Conservation (phyloP, 2,113 vertebrate genomes). For the Seriola rivoliana region DNA sequence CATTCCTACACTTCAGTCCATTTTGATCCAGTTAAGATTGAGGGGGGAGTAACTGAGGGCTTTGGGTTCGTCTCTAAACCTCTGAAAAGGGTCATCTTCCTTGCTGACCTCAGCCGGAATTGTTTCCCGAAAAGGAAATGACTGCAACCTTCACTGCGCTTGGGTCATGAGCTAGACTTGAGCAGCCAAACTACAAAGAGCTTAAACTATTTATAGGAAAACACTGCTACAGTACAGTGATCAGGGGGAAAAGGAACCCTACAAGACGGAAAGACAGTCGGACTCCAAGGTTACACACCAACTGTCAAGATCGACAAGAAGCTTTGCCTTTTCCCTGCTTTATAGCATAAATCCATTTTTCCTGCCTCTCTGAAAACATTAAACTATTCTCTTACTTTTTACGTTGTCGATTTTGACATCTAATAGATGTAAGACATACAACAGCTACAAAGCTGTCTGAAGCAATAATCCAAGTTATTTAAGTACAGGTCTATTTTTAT, state of each 20-base stretch:
- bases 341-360: slow-evolving; percentile 57
- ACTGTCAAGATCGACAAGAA: slow-evolving; percentile 67
- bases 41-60: slow-evolving; percentile 45
- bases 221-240: slow-evolving; percentile 78
- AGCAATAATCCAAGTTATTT: slow-evolving; percentile 34
- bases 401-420: slow-evolving; percentile 55
- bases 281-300: slow-evolving; percentile 65
- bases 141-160: slow-evolving; percentile 73
- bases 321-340: slow-evolving; percentile 47
- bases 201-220: slow-evolving; percentile 87
- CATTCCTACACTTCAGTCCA: slow-evolving; percentile 35
- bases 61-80: slow-evolving; percentile 72
- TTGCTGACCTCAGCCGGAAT: slow-evolving; percentile 67
- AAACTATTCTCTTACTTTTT: slow-evolving; percentile 62
- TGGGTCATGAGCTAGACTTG: slow-evolving; percentile 69
- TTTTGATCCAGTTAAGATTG: slow-evolving; percentile 32
- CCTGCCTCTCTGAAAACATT: slow-evolving; percentile 50
- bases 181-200: slow-evolving; percentile 70
- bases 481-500: slow-evolving; percentile 6
- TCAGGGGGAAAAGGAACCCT: slow-evolving; percentile 57
- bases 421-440: slow-evolving; percentile 50
- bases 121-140: slow-evolving; percentile 82
- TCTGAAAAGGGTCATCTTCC: slow-evolving; percentile 71
- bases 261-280: slow-evolving; percentile 61
- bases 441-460: slow-evolving; percentile 49